phyloP scores from a whole-genome alignment of 2,113 vertebrate genomes.

The Archocentrus centrarchus region DNA sequence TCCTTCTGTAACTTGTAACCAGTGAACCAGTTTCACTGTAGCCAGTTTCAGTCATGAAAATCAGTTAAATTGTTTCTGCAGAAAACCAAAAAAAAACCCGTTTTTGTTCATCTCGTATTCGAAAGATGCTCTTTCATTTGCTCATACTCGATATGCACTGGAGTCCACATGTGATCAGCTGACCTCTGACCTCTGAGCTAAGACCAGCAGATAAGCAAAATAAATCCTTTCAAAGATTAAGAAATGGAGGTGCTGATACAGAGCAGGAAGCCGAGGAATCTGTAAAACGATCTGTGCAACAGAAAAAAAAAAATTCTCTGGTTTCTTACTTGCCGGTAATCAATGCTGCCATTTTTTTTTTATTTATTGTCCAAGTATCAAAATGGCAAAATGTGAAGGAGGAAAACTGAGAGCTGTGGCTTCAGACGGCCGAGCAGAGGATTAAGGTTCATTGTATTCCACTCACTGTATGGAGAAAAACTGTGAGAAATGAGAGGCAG shows the following conservation, averaged over 20 bases:
- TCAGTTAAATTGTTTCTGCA: too few relatives aligned
- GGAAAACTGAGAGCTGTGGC: conserved; percentile 46
- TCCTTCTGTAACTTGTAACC: too few relatives aligned
- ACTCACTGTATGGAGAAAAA: conserved; percentile 19
- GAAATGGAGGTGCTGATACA: neutral
- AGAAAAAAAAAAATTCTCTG: conserved; percentile 32
- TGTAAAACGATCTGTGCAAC: conserved; percentile 8
- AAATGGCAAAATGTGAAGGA: conserved; percentile 41
- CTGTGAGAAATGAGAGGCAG: conserved; percentile 44
- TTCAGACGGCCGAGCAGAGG: conserved; percentile 43
- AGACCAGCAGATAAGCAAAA: conserved; percentile 26
- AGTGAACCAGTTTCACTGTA: too few relatives aligned
- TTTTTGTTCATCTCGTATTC: too few relatives aligned
- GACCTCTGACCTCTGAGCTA: conserved; percentile 25
- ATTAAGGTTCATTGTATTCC: conserved; percentile 59
- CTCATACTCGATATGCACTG: neutral
- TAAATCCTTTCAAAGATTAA: conserved; percentile 26
- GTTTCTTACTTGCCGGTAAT: conserved; percentile 46
- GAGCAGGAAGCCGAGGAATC: neutral
- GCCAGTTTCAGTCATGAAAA: too few relatives aligned
- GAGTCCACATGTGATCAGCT: conserved; percentile 32
- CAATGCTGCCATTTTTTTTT: conserved; percentile 18
- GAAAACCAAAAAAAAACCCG: too few relatives aligned
- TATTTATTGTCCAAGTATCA: conserved; percentile 5
- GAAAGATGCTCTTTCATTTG: neutral